Conservation (phyloP, 2,888 invertebrate genomes). For the Cosmia pyralina region DNA sequence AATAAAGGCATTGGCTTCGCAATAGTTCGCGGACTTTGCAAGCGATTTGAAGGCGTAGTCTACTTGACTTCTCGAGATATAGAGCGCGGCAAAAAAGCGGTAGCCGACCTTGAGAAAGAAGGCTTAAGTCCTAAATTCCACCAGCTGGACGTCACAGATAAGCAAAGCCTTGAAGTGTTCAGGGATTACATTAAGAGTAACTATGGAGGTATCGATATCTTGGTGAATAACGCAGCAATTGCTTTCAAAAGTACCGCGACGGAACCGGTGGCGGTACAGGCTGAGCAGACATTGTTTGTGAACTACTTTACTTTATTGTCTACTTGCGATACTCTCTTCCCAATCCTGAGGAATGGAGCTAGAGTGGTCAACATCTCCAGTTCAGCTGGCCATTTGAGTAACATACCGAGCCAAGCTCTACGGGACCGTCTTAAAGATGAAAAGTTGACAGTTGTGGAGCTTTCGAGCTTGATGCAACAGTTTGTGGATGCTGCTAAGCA, state of each 20-base stretch:
- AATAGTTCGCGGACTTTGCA: conserved; percentile 92
- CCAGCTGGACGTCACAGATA: conserved; percentile 92
- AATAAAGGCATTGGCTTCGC: conserved; percentile 94
- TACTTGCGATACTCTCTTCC: conserved; percentile 93
- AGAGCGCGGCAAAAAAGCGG: conserved; percentile 90
- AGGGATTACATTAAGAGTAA: conserved; percentile 90
- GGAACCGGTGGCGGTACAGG: conserved; percentile 92
- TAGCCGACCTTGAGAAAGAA: conserved; percentile 89
- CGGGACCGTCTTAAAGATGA: conserved; percentile 88
- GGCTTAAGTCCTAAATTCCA: conserved; percentile 91
- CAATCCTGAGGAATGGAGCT: conserved; percentile 92
- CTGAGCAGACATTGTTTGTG: conserved; percentile 92
- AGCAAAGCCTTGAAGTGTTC: conserved; percentile 90
- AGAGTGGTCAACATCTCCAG: conserved; percentile 94
- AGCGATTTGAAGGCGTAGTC: conserved; percentile 92
- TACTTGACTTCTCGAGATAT: conserved; percentile 92
- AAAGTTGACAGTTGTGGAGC: conserved; percentile 88
- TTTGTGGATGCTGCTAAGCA: conserved; percentile 91
- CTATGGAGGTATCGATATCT: conserved; percentile 92
- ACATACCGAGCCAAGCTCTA: conserved; percentile 89
- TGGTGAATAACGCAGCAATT: conserved; percentile 94
- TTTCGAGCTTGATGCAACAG: conserved; percentile 91
- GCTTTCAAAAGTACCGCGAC: conserved; percentile 91
- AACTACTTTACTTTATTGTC: conserved; percentile 93
- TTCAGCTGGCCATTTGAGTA: conserved; percentile 90